Conservation (phyloP, 1,140 invertebrate species). For the Panulirus ornatus region DNA sequence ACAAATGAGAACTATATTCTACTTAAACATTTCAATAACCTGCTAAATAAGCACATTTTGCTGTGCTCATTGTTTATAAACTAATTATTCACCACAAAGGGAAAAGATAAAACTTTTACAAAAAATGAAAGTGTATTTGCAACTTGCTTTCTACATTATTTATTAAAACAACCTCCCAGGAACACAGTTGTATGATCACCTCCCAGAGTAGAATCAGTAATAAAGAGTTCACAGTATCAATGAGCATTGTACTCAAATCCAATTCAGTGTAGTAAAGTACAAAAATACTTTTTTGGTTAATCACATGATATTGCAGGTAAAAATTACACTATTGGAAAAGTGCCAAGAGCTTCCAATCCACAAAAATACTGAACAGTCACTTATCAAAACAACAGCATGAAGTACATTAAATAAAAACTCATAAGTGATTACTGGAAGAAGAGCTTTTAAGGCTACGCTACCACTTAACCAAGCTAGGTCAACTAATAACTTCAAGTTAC, state of each 20-base stretch:
- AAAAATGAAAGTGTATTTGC: constrained; percentile 72
- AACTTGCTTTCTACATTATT: constrained; percentile 68
- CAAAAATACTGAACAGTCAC: constrained; percentile 5
- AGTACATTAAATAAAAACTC: background rate
- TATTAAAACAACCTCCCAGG: constrained; percentile 68
- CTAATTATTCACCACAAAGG: no score
- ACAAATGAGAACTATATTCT: no score
- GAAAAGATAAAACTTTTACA: constrained; percentile 28
- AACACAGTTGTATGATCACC: constrained; percentile 53
- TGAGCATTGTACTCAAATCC: constrained; percentile 69
- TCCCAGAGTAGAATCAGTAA: constrained; percentile 53
- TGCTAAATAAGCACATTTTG: no score
- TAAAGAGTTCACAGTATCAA: constrained; percentile 59
- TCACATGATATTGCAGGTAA: constrained; percentile 67
- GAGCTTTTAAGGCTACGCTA: background rate
- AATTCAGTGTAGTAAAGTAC: constrained; percentile 70
- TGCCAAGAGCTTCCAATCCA: constrained; percentile 36
- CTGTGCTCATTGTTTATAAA: no score
- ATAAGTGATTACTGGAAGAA: background rate
- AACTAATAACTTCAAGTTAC: background rate
- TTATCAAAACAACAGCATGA: constrained; percentile 1
- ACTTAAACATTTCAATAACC: no score
- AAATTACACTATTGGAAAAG: constrained; percentile 52
- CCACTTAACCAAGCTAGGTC: background rate
- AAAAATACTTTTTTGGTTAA: constrained; percentile 69